Conservation (phyloP, 2,113 vertebrate genomes). For the Ahaetulla prasina region DNA sequence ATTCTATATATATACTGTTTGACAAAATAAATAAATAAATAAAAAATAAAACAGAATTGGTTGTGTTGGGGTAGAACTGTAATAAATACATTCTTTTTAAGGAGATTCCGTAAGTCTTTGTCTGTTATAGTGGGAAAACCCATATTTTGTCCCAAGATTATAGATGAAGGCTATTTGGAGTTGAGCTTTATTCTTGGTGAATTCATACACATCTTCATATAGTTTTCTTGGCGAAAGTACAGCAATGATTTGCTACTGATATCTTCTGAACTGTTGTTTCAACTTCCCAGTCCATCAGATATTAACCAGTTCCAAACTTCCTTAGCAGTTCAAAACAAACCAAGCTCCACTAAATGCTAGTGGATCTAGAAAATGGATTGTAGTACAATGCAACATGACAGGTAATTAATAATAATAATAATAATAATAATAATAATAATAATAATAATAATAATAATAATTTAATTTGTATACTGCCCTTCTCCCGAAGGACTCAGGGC, state of each 20-base stretch:
- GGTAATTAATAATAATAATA: too few relatives aligned
- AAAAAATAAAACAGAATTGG: too few relatives aligned
- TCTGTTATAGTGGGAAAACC: neutral
- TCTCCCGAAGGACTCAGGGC: too few relatives aligned
- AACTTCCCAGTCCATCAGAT: neutral
- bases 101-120: too few relatives aligned
- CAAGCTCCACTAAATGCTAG: neutral
- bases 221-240: neutral
- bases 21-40: too few relatives aligned
- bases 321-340: neutral
- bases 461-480: too few relatives aligned
- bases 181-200: neutral
- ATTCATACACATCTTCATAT: neutral
- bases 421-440: too few relatives aligned
- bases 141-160: neutral
- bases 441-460: too few relatives aligned
- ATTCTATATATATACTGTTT: too few relatives aligned
- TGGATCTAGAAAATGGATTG: neutral
- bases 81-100: neutral
- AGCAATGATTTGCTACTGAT: neutral
- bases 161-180: neutral
- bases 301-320: neutral
- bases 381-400: neutral
- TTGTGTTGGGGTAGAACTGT: neutral
- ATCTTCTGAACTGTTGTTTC: neutral